Evolutionary conservation across 2,113 vertebrate genomes (phyloP).

Genomic region (Coturnix japonica): DNA sequence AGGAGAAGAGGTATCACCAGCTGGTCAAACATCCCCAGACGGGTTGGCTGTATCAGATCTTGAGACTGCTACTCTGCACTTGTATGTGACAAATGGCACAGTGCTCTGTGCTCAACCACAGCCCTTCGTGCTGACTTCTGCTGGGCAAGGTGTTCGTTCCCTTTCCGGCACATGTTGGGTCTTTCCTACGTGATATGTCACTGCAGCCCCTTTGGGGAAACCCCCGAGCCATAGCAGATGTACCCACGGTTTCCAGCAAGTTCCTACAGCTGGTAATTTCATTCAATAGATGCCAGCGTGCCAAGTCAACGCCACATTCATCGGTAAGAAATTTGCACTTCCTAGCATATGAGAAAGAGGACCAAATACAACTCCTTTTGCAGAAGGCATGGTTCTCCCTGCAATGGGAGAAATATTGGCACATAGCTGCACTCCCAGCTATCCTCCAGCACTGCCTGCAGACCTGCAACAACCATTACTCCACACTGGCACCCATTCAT

Average conservation of each 20-base stretch:
- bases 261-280: not conserved
- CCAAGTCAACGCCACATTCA: not conserved
- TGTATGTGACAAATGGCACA: rapidly evolving
- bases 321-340: not conserved
- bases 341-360: not conserved
- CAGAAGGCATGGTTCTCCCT: not conserved
- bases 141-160: not conserved
- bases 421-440: rapidly evolving
- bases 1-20: not conserved
- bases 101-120: rapidly evolving
- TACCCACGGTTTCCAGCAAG: not conserved
- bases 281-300: not conserved
- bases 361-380: not conserved
- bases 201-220: not conserved
- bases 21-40: not conserved
- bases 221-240: not conserved
- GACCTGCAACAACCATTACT: not conserved
- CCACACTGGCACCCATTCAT: not conserved
- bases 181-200: not conserved
- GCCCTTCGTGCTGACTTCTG: not conserved
- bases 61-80: not conserved
- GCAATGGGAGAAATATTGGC: rapidly evolving
- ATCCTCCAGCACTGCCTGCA: not conserved
- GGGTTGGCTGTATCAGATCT: not conserved
- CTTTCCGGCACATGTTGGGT: not conserved